phyloP scores from a whole-genome alignment of 2,888 invertebrate species.

The Orthonychiurus folsomi region DNA sequence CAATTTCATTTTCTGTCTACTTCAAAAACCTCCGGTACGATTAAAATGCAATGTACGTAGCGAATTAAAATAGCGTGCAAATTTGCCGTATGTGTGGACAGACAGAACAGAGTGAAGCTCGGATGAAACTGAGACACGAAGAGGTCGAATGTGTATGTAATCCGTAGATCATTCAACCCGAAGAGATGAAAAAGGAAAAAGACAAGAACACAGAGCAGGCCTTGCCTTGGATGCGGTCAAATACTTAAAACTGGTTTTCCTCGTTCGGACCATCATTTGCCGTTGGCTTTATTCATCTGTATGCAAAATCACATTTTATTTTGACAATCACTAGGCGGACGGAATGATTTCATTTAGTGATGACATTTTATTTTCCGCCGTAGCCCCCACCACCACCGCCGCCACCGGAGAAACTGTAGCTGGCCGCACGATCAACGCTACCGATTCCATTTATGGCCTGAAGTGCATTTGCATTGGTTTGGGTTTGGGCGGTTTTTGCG shows the following conservation, averaged over 20 bases:
- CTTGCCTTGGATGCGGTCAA: neutral
- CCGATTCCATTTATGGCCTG: conserved; percentile 28
- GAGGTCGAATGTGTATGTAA: neutral
- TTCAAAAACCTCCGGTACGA: no score
- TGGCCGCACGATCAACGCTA: conserved; percentile 22
- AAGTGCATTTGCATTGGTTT: conserved; percentile 25
- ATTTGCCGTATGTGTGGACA: no score
- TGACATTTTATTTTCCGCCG: neutral
- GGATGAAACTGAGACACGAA: neutral
- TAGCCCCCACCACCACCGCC: conserved; percentile 17
- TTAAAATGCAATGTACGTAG: no score
- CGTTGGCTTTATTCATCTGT: neutral
- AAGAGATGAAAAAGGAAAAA: neutral
- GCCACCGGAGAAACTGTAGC: conserved; percentile 27
- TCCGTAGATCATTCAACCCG: neutral
- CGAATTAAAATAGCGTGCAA: no score
- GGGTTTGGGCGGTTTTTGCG: conserved; percentile 27
- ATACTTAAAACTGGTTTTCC: neutral
- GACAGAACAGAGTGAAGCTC: no score
- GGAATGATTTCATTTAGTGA: no score
- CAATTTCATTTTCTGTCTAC: neutral
- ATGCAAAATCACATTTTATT: no score
- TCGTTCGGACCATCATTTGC: neutral
- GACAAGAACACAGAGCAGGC: neutral
- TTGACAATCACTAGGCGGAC: conserved; percentile 1